Base-by-base conservation (phyloP, 2,888 invertebrate genomes). In the Melitaea athalia region DNA sequence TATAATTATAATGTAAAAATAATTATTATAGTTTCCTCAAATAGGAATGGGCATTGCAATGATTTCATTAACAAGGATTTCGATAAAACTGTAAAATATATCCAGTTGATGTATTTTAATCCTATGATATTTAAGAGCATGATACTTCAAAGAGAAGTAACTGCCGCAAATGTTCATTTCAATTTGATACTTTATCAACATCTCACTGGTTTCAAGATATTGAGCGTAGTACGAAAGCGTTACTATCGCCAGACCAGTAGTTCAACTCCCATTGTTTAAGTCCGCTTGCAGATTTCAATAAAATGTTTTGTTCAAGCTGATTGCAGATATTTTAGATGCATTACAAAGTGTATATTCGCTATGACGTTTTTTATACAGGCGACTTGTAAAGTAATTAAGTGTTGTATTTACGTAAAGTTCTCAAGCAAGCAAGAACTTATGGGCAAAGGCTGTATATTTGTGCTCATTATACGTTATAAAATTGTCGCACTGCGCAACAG, bases 371-470 rank as follows among this genome's bases (percentile, higher is more conserved):
- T 67, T 65, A 70, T 66, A 68, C 70, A 62, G 66, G 59, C 55
- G 61, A 66, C 45, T 24, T 72, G 70, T 70, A 68, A 68, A 72
- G 45, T 60, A 61, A 64, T 60, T 47, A 31, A 68, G 64, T 64
- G 53, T 55, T 68, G 63, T 70, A 70, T 70, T 70, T 70, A 65
- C 52, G 68, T 64, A 50, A 47, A 57, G 57, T 55, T 55, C 53
- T 55, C 33, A 55, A 33, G 53, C 45, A 47, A n/a, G n/a, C 33
- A 52, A 52, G 62, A 38, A 60, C 50, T 68, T 53, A 68, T 63
- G 50, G 49, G 52, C 67, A 65, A 65, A 64, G 49, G 57, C 71
- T 73, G 69, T 71, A 73, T 53, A 71, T 73, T 67, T 69, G 43
- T 65, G 67, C 69, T 73, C 67, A 59, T 67, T 69, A 67, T 63